phyloP scores from a whole-genome alignment of 2,888 invertebrate species.

The Mesochorus sp. region DNA sequence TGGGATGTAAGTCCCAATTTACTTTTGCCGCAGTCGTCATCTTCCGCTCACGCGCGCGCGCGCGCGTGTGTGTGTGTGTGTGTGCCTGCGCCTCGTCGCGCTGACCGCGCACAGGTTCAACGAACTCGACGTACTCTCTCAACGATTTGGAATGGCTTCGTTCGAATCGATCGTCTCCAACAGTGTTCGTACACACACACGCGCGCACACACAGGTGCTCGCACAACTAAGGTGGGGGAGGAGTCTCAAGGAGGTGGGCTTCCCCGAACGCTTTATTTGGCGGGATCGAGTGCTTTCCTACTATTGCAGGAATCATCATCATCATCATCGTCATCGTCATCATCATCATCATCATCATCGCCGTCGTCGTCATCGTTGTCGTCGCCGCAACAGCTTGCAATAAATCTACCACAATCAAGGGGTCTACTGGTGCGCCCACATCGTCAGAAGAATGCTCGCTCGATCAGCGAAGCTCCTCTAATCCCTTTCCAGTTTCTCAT shows the following conservation, averaged over 20 bases:
- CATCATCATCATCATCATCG: no score
- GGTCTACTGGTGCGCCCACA: constrained; percentile 23
- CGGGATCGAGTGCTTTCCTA: constrained; percentile 53
- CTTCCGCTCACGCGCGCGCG: background rate
- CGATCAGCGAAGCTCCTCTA: background rate
- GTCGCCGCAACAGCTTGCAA: constrained; percentile 8
- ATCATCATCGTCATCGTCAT: background rate
- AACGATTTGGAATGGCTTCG: constrained; percentile 31
- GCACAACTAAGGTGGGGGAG: background rate
- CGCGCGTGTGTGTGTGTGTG: constrained; percentile 7
- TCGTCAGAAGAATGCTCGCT: constrained; percentile 36
- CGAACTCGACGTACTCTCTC: constrained; percentile 16
- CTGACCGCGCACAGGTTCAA: constrained; percentile 26
- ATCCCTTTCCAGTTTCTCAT: constrained; percentile 33
- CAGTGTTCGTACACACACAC: background rate
- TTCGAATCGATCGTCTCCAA: constrained; percentile 37
- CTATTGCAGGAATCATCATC: constrained; percentile 59
- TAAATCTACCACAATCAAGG: constrained; percentile 5
- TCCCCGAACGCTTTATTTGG: constrained; percentile 18
- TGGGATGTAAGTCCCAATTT: constrained; percentile 11
- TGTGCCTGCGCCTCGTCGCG: background rate
- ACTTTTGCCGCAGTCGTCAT: background rate
- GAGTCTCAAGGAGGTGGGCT: constrained; percentile 1
- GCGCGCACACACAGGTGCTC: constrained; percentile 7
- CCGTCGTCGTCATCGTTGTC: no score